Evolutionary conservation across 1,140 invertebrate species (phyloP), one percentile per base, ranked within the genome.

Genomic region (Meloidogyne chitwoodi): DNA sequence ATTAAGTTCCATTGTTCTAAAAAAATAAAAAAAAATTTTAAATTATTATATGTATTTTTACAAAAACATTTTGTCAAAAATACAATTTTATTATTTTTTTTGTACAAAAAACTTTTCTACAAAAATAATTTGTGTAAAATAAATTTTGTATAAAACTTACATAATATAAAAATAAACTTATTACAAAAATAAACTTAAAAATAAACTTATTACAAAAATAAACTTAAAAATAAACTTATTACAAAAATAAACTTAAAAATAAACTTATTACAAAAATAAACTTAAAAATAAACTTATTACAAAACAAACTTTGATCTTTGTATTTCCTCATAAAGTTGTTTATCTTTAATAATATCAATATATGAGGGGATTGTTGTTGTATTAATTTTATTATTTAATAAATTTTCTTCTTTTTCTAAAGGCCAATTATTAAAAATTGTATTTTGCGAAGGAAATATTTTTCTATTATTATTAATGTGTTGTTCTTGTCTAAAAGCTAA

Each of bases 331-430:
- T 70, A 70, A 48, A 70, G 68, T 44, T 44, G 29, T 70, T 34
- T 44, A 61, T 70, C 68, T 70, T n/a, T 16, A 26, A 70, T 27
- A 22, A 70, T 70, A 61, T 70, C 68, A 48, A 70, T 70, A 29
- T 70, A 70, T 19, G 68, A 29, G 8, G 38, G 44, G 10, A 38
- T 38, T 41, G 29, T 68, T 11, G n/a, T 70, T 27, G 34, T 34
- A 16, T 19, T 29, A 44, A 11, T 22, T 70, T 31, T 14, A 16
- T 61, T 41, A 19, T 44, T n/a, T 27, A n/a, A n/a, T n/a, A n/a
- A n/a, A 19, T 44, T 70, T 70, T 34, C 38, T 61, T 61, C 24
- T 41, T 24, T n/a, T 68, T n/a, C 11, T 27, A 27, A 4, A 61
- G 34, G n/a, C 29, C 29, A 26, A 70, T 14, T 19, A n/a, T n/a